A percentile compares a stretch with the other conserved stretches of the same genome.
phyloP scores from a whole-genome alignment of 1,140 invertebrate genomes.

The Ptiloglossa arizonensis region DNA sequence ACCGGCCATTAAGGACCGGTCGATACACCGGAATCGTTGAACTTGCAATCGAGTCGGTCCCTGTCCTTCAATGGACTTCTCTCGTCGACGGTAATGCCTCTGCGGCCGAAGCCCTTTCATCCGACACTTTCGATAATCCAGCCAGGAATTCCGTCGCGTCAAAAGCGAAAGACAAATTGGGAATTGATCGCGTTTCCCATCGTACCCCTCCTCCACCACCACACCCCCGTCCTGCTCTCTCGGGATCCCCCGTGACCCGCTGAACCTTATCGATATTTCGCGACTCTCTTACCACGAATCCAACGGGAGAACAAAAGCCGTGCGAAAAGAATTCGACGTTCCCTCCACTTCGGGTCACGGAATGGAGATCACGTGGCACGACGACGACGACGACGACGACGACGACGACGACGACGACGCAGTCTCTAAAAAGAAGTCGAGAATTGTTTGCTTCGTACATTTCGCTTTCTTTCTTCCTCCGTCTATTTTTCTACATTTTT shows the following conservation, averaged over 20 bases:
- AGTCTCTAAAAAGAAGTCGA: neutral
- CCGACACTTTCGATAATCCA: constrained; percentile 48
- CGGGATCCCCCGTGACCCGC: neutral
- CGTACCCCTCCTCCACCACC: no score
- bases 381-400: no score
- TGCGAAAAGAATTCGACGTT: neutral
- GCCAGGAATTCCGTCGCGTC: constrained; percentile 29
- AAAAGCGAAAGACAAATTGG: constrained; percentile 48
- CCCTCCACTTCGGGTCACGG: neutral
- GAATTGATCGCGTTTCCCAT: constrained; percentile 33
- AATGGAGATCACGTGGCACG: constrained; percentile 25
- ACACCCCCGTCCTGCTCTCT: no score
- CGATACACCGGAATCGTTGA: constrained; percentile 58
- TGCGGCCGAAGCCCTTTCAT: constrained; percentile 42
- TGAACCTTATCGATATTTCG: neutral
- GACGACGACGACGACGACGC: no score
- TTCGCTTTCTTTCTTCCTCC: no score
- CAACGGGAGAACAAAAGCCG: neutral
- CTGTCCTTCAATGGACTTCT: constrained; percentile 37
- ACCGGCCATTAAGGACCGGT: constrained; percentile 52
- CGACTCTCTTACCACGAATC: neutral
- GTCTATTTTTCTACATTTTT: neutral
- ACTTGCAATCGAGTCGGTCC: constrained; percentile 53
- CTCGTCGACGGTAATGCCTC: constrained; percentile 38
- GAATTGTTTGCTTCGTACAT: constrained; percentile 32